These are phyloP conservation scores for Chelonia mydas DNA, from an alignment of 2,797 vertebrate genomes.

Conservation along the genomic window DNA sequence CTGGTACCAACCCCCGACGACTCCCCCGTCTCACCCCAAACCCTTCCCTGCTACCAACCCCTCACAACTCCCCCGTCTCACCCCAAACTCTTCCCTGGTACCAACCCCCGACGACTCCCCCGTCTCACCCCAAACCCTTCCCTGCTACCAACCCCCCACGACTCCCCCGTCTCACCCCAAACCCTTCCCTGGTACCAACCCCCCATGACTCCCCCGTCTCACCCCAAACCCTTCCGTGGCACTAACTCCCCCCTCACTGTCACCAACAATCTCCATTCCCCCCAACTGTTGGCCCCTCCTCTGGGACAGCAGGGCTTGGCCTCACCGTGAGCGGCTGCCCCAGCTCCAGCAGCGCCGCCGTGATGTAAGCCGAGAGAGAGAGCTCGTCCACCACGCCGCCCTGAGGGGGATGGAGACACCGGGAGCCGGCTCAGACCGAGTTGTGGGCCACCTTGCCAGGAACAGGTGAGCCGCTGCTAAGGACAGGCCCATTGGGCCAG, in stretches of 20 bases:
- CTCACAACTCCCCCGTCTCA: too few relatives aligned
- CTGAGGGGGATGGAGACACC: neutral
- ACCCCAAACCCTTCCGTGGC: neutral
- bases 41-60: neutral
- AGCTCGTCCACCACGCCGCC: conserved; percentile 39
- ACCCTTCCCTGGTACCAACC: too few relatives aligned
- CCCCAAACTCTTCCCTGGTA: neutral
- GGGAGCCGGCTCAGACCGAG: rapidly evolving
- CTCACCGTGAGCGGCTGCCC: conserved; percentile 10
- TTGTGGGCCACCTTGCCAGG: rapidly evolving
- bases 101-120: neutral
- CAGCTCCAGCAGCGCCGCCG: conserved; percentile 61
- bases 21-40: too few relatives aligned
- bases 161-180: too few relatives aligned
- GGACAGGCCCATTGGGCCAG: neutral
- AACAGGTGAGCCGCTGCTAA: neutral
- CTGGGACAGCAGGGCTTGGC: neutral
- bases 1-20: neutral
- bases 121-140: too few relatives aligned
- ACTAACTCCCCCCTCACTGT: too few relatives aligned
- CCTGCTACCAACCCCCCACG: too few relatives aligned
- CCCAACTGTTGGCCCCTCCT: neutral
- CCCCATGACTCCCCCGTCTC: too few relatives aligned
- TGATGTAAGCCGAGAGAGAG: conserved; percentile 52
- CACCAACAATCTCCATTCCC: too few relatives aligned